Evolutionary conservation across 1,140 invertebrate genomes (phyloP).

Genomic region (Drosophila prosaltans): DNA sequence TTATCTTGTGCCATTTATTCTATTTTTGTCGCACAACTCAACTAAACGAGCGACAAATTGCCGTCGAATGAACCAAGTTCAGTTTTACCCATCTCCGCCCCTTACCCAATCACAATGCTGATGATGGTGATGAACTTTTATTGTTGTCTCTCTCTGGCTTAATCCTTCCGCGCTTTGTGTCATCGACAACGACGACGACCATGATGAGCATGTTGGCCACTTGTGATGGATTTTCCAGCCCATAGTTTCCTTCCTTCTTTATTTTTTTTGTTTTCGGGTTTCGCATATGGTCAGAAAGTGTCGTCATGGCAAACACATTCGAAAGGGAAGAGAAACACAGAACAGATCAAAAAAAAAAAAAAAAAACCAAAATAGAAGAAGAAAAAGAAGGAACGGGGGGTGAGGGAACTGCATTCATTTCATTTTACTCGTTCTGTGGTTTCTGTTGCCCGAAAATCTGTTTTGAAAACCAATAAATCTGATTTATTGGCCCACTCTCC

Average conservation of each 20-base stretch:
- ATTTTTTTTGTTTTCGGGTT: conserved; percentile 29
- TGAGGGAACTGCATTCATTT: conserved; percentile 40
- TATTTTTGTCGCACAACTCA: conserved; percentile 78
- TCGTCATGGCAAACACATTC: conserved; percentile 51
- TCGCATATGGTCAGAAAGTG: conserved; percentile 63
- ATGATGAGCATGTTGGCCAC: conserved; percentile 36
- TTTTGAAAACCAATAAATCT: conserved; percentile 82
- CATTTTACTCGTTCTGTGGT: conserved; percentile 63
- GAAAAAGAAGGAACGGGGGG: neutral
- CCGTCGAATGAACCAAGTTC: conserved; percentile 42
- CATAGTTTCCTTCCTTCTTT: conserved; percentile 22
- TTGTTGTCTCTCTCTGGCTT: conserved; percentile 66
- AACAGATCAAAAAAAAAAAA: conserved; percentile 18
- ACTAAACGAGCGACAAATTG: conserved; percentile 81
- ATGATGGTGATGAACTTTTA: conserved; percentile 75
- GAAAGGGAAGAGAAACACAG: conserved; percentile 15
- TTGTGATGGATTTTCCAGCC: conserved; percentile 67
- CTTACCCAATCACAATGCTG: conserved; percentile 16
- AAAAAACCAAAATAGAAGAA: neutral
- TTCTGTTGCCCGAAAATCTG: conserved; percentile 64
- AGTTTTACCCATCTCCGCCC: neutral
- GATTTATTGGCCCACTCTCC: conserved; percentile 66
- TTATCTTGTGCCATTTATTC: conserved; percentile 77
- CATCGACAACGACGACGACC: conserved; percentile 46
- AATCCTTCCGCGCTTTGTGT: conserved; percentile 77